These are phyloP conservation scores for Nyctibius bracteatus DNA, from an alignment of 2,113 vertebrate genomes.

Conservation along the genomic window DNA sequence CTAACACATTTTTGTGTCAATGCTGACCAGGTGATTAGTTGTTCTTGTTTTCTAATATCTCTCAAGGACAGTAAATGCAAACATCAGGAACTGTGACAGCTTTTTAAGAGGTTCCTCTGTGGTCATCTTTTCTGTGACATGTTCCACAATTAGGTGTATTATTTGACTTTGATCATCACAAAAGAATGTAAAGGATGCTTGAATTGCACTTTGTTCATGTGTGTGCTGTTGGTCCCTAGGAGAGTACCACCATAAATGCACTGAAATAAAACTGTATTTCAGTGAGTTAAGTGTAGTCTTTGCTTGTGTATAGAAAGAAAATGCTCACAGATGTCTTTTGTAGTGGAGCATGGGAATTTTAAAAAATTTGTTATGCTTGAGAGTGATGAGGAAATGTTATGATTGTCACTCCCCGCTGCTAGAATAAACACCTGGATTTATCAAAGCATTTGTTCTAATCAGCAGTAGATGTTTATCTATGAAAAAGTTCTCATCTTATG, in stretches of 20 bases:
- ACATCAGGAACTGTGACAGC: background rate
- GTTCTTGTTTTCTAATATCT: background rate
- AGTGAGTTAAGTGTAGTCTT: background rate
- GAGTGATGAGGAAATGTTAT: background rate
- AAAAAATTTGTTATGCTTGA: background rate
- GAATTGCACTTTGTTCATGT: too few species aligned
- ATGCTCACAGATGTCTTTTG: background rate
- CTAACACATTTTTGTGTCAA: background rate
- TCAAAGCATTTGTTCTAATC: constrained; percentile 15
- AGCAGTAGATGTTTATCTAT: background rate
- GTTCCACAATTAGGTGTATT: background rate
- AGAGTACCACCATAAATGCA: background rate
- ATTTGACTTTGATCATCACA: background rate
- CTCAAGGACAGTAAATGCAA: background rate
- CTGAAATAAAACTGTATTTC: background rate
- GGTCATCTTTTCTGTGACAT: background rate
- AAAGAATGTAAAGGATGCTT: background rate
- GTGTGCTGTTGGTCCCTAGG: background rate
- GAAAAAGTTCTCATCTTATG: background rate
- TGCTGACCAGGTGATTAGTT: background rate
- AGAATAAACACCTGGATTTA: constrained; percentile 18
- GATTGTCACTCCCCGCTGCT: background rate
- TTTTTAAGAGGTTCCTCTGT: background rate
- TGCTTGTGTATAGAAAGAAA: background rate
- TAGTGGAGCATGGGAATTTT: background rate